A percentile compares a stretch with the other conserved stretches of the same genome.
Conservation (phyloP, 2,888 invertebrate genomes). For the Azorinus chamasolen region DNA sequence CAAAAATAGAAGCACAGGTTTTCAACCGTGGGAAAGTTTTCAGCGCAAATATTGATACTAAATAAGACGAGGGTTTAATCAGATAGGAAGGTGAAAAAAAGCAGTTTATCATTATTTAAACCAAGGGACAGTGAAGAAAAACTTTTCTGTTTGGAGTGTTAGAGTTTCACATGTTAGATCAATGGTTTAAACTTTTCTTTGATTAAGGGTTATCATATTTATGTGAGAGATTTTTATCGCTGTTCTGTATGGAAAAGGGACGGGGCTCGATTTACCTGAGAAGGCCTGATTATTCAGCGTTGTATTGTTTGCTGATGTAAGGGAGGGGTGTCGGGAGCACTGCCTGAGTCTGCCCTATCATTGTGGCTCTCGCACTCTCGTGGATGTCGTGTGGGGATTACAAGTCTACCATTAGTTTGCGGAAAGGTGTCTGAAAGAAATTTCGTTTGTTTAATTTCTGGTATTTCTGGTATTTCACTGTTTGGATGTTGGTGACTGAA, state of each 20-base stretch:
- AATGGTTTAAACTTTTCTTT: conserved; percentile 14
- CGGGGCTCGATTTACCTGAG: conserved; percentile 6
- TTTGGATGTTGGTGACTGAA: too few relatives aligned
- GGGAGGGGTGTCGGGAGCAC: conserved; percentile 1
- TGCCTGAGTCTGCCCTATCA: background rate
- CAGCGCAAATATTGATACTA: conserved; percentile 65
- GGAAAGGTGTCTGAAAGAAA: too few relatives aligned
- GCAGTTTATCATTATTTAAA: conserved; percentile 50
- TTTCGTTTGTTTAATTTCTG: too few relatives aligned
- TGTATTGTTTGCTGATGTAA: background rate
- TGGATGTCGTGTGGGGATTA: conserved; percentile 6
- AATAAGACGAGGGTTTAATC: conserved; percentile 47
- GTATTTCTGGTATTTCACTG: too few relatives aligned
- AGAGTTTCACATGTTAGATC: background rate
- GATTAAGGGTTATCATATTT: conserved; percentile 43
- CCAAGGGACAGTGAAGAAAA: background rate
- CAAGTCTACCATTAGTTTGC: too few relatives aligned
- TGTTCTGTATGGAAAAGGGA: conserved; percentile 12
- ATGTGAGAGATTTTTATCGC: conserved; percentile 29
- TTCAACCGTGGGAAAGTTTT: conserved; percentile 67
- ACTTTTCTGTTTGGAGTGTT: too few relatives aligned
- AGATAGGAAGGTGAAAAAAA: conserved; percentile 54
- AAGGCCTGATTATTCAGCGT: background rate
- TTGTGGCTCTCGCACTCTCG: conserved; percentile 1
- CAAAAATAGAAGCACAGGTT: conserved; percentile 62